Percentiles rank a stretch among this genome's conserved stretches.
phyloP scores from a whole-genome alignment of 2,113 vertebrate genomes.

The Peromyscus californicus region DNA sequence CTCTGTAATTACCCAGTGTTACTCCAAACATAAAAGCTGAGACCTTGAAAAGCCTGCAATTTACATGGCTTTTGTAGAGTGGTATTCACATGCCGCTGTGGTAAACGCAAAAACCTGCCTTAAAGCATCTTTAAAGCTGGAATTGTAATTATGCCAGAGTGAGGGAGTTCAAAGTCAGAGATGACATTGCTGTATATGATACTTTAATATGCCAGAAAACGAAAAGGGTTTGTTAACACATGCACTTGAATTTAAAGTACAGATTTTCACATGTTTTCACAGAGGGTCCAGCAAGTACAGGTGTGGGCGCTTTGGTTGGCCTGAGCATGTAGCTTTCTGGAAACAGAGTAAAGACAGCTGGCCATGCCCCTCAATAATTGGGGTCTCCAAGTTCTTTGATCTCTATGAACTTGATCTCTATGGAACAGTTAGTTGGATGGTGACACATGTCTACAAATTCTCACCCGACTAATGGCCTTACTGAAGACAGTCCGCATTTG shows the following conservation, averaged over 20 bases:
- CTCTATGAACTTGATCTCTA: not conserved
- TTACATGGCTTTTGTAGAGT: constrained; percentile 62
- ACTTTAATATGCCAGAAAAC: not conserved
- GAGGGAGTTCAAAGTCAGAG: constrained; percentile 54
- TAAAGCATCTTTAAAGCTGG: constrained; percentile 28
- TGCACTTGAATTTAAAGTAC: not conserved
- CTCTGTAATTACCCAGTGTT: constrained; percentile 62
- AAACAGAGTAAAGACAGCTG: not conserved
- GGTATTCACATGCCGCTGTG: constrained; percentile 12
- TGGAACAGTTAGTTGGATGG: not conserved
- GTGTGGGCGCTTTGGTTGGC: not conserved
- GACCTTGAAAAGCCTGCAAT: constrained; percentile 67
- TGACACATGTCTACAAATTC: not conserved
- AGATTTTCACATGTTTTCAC: not conserved
- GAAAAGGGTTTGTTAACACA: constrained; percentile 26
- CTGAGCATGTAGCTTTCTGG: not conserved
- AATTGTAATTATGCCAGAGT: constrained; percentile 42
- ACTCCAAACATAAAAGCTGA: constrained; percentile 56
- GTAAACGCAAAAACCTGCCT: constrained; percentile 45
- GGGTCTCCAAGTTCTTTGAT: not conserved
- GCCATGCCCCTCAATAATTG: not conserved
- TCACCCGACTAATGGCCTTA: not conserved
- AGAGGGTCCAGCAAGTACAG: not conserved
- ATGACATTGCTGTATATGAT: not conserved
- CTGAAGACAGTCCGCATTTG: not conserved